Evolutionary conservation across 2,888 invertebrate genomes (phyloP), one percentile per base, ranked within the genome.

Genomic region (Platycnemis pennipes): DNA sequence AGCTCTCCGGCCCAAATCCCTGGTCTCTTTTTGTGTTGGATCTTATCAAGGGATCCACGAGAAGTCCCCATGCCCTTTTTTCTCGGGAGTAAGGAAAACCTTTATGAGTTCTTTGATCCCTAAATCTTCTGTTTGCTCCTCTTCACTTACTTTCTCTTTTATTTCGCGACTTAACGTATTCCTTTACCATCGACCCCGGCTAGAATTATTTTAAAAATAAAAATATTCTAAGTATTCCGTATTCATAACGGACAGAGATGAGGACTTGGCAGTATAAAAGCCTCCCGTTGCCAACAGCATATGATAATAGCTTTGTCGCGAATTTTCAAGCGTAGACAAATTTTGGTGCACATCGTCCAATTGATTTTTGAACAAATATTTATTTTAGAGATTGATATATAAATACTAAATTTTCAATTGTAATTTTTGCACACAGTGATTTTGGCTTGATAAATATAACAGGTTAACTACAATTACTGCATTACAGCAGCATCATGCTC

Each of bases 41-140:
- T 77, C 77, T 77, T 77, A 77, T 77, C 77, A 77, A 77, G 37
- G 77, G 77, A 13, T 13, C 77, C 37, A 77, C 8, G 37, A 77
- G 37, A 37, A 77, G 77, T 31, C 37, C 77, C 37, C 77, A 77
- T 77, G 77, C 13, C 37, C 26, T 37, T 77, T 37, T 77, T 77
- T 37, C 1, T 37, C 2, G 77, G 77, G 37, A 37, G 37, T 37
- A 77, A 37, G 77, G 37, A 37, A 77, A 77, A 31, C 11, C 37
- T 77, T 77, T 77, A 77, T n/a, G 77, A n/a, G 77, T 13, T 77
- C 77, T 77, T 31, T 77, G 31, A 77, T 77, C 77, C 37, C 77
- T 77, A 77, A 77, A 31, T 77, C 77, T 37, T 77, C 77, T 31
- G 31, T 77, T 37, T 77, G n/a, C 37, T 31, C 37, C 37, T 77